These are phyloP conservation scores for Euplagia quadripunctaria DNA, from an alignment of 2,888 invertebrate genomes.

Conservation along the genomic window DNA sequence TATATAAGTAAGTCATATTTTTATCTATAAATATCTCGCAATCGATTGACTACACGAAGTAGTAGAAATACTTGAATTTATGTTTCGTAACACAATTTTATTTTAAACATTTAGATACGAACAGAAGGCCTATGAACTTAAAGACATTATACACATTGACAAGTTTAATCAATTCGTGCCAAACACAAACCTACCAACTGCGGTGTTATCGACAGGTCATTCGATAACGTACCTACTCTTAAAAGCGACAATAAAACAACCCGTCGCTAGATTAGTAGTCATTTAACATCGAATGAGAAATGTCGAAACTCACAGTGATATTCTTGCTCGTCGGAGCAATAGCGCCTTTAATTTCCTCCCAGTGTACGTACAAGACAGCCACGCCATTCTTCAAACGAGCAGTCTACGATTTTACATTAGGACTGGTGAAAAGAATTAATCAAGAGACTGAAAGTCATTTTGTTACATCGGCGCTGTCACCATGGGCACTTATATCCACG, in stretches of 20 bases:
- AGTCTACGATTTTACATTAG: slow-evolving; percentile 65
- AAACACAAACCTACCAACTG: slow-evolving; percentile 34
- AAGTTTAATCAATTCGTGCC: slow-evolving; percentile 46
- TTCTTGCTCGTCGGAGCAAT: slow-evolving; percentile 48
- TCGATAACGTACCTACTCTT: slow-evolving; percentile 45
- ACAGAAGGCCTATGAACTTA: slow-evolving; percentile 13
- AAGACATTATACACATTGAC: slow-evolving; percentile 34
- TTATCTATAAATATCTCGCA: too few species aligned
- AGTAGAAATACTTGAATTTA: not conserved
- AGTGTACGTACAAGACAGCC: slow-evolving; percentile 59
- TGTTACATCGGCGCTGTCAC: slow-evolving; percentile 70
- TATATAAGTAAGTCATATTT: too few species aligned
- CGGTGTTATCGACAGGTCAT: slow-evolving; percentile 55
- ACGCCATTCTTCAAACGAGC: slow-evolving; percentile 57
- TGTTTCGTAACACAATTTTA: not conserved
- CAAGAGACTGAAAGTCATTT: slow-evolving; percentile 76
- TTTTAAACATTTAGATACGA: slow-evolving; percentile 2
- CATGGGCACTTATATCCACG: slow-evolving; percentile 72
- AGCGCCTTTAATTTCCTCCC: slow-evolving; percentile 49
- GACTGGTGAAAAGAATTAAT: slow-evolving; percentile 60
- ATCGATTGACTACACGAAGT: not conserved
- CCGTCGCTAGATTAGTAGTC: slow-evolving; percentile 45
- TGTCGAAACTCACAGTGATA: slow-evolving; percentile 54
- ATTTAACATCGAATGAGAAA: slow-evolving; percentile 52
- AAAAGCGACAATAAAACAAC: slow-evolving; percentile 47